Conservation (phyloP, 2,113 vertebrate species). For the Machaerirhynchus nigripectus region DNA sequence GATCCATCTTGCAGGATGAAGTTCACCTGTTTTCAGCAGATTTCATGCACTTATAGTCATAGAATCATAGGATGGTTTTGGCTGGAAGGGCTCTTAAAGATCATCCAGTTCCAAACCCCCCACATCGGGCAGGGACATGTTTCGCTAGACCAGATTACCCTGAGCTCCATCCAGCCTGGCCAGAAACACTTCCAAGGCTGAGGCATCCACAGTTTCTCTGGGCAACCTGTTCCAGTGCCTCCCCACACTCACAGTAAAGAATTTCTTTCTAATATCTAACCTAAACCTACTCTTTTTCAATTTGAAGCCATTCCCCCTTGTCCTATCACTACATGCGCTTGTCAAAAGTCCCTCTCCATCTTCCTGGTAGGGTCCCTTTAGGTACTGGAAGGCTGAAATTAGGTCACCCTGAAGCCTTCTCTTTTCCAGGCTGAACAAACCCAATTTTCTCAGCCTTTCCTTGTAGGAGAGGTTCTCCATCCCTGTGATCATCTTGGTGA, state of each 20-base stretch:
- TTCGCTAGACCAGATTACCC: not conserved
- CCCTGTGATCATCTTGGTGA: not conserved
- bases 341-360: not conserved
- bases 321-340: not conserved
- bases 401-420: not conserved
- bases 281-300: not conserved
- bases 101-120: not conserved
- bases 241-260: not conserved
- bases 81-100: not conserved
- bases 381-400: not conserved
- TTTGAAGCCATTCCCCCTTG: not conserved
- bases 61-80: not conserved
- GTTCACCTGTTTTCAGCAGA: conserved; percentile 31
- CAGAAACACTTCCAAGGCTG: not conserved
- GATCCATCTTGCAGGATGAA: not conserved
- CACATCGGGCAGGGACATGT: not conserved
- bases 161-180: not conserved
- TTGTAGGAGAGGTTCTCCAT: not conserved
- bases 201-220: not conserved
- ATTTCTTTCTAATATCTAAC: not conserved
- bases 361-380: not conserved
- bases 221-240: not conserved
- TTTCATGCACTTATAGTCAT: conserved; percentile 3
- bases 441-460: not conserved
- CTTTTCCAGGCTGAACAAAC: not conserved